Percentiles rank a stretch among this genome's conserved stretches.
phyloP scores from a whole-genome alignment of 2,797 vertebrate genomes.

The Macropus fuliginosus region DNA sequence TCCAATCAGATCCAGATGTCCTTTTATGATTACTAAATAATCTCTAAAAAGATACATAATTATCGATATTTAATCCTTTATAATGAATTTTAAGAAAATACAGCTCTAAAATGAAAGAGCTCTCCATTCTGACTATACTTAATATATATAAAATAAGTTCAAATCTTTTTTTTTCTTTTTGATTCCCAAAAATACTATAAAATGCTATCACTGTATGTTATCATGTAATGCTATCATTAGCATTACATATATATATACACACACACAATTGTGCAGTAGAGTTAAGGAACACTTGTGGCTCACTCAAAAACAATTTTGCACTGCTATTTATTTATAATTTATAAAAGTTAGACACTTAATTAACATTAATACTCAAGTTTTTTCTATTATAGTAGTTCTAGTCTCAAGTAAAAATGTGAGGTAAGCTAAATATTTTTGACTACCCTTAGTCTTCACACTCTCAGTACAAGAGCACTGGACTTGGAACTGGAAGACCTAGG shows the following conservation, averaged over 20 bases:
- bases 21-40: background rate
- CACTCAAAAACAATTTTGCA: background rate
- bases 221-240: no score
- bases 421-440: background rate
- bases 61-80: background rate
- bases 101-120: background rate
- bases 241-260: background rate
- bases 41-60: background rate
- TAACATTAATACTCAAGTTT: background rate
- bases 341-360: background rate
- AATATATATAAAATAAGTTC: background rate
- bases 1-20: background rate
- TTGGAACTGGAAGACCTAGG: slow-evolving; percentile 19
- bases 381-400: background rate
- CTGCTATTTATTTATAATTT: background rate
- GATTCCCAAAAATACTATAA: background rate
- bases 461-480: slow-evolving; percentile 4
- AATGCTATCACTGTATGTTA: no score
- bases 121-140: background rate
- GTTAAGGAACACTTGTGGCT: background rate
- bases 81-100: background rate
- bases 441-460: slow-evolving; percentile 2
- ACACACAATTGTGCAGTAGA: background rate
- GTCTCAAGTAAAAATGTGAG: background rate
- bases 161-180: background rate